Evolutionary conservation across 2,797 vertebrate genomes (phyloP).

Genomic region (Helostoma temminkii): DNA sequence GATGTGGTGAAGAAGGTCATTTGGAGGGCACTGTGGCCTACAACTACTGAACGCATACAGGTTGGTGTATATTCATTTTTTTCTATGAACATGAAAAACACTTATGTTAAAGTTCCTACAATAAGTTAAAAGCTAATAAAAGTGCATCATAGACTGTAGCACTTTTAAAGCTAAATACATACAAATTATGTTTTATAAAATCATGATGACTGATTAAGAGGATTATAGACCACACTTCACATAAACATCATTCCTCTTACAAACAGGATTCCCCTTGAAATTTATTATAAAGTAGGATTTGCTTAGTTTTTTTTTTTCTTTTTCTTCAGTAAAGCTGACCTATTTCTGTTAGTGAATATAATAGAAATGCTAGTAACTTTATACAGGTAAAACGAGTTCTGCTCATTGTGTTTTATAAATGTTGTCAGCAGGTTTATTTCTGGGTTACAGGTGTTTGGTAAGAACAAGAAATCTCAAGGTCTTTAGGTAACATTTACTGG

Average conservation of each 20-base stretch:
- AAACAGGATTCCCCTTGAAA: too few relatives aligned
- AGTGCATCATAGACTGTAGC: too few relatives aligned
- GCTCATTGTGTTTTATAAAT: neutral
- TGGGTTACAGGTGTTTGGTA: neutral
- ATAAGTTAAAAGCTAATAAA: too few relatives aligned
- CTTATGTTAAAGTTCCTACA: neutral
- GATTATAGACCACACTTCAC: too few relatives aligned
- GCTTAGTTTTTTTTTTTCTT: too few relatives aligned
- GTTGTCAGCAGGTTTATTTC: neutral
- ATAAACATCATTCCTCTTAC: too few relatives aligned
- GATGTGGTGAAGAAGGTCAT: slow-evolving; percentile 95
- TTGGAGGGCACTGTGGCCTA: slow-evolving; percentile 93
- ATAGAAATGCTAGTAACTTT: neutral
- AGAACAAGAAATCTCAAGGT: neutral
- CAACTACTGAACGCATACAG: slow-evolving; percentile 94
- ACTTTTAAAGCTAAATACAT: too few relatives aligned
- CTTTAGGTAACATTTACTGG: too few relatives aligned
- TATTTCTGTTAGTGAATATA: neutral
- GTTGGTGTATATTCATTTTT: slow-evolving; percentile 80
- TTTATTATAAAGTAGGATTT: too few relatives aligned
- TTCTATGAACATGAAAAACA: neutral
- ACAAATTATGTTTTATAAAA: too few relatives aligned
- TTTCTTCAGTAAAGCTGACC: too few relatives aligned
- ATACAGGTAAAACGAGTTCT: neutral
- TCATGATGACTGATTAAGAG: too few relatives aligned